phyloP scores from a whole-genome alignment of 2,113 vertebrate genomes.

The Puffinus mauretanicus region DNA sequence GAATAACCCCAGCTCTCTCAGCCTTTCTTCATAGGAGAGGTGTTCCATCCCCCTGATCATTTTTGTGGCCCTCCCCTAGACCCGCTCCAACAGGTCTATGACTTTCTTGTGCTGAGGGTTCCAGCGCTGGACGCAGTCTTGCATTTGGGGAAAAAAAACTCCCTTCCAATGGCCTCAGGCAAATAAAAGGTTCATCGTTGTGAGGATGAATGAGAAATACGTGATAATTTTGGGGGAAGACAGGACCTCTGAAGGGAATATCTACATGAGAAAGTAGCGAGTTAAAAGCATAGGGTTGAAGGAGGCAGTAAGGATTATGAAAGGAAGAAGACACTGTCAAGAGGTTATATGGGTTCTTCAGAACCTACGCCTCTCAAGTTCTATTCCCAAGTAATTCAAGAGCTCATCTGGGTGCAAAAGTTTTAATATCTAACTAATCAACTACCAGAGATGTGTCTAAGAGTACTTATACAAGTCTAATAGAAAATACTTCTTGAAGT shows the following conservation, averaged over 20 bases:
- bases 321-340: not conserved
- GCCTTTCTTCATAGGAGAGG: too few species aligned
- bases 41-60: too few species aligned
- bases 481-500: not conserved
- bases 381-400: not conserved
- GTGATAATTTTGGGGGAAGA: not conserved
- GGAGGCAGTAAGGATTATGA: not conserved
- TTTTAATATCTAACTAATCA: not conserved
- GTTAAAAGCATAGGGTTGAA: not conserved
- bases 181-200: not conserved
- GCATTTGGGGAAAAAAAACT: not conserved
- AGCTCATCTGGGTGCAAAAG: not conserved
- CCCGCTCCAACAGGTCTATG: too few species aligned
- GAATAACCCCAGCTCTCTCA: too few species aligned
- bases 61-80: too few species aligned
- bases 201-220: not conserved
- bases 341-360: not conserved
- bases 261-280: not conserved
- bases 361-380: not conserved
- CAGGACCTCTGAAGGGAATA: not conserved
- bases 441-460: not conserved
- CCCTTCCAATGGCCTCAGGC: not conserved
- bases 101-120: too few species aligned
- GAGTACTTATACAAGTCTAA: not conserved
- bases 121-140: not conserved